Percentiles rank a stretch among this genome's conserved stretches.
phyloP scores from a whole-genome alignment of 2,797 vertebrate genomes.

The Brachymystax lenok region DNA sequence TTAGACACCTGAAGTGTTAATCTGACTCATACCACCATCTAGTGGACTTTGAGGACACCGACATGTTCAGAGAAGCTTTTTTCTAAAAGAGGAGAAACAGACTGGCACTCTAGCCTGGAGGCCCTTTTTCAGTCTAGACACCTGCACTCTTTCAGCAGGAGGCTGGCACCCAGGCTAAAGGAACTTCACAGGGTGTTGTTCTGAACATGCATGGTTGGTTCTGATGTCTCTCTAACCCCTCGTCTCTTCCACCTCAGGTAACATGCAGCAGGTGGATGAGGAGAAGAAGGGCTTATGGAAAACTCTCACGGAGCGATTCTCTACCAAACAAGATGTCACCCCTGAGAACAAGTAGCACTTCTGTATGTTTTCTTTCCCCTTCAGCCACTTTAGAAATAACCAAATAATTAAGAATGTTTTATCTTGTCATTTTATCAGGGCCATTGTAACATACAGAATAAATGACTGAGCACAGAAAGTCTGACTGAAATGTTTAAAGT shows the following conservation, averaged over 20 bases:
- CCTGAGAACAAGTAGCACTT: conserved; percentile 71
- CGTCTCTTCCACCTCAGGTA: conserved; percentile 69
- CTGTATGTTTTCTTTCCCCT: conserved; percentile 19
- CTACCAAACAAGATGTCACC: conserved; percentile 82
- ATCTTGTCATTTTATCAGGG: too few species aligned
- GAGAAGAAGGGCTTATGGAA: conserved; percentile 91
- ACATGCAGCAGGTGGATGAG: conserved; percentile 86
- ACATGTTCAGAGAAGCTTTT: background rate
- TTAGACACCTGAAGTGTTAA: too few species aligned
- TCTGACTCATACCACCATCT: background rate
- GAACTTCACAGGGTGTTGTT: background rate
- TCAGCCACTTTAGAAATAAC: conserved; percentile 62
- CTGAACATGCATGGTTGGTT: background rate
- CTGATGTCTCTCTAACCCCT: background rate
- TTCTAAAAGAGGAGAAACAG: background rate
- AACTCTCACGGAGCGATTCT: conserved; percentile 85
- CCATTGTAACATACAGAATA: too few species aligned
- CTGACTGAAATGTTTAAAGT: too few species aligned
- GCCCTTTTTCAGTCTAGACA: background rate
- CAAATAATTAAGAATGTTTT: too few species aligned
- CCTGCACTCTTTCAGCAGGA: background rate
- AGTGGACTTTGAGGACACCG: background rate
- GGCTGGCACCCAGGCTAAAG: background rate
- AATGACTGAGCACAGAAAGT: too few species aligned
- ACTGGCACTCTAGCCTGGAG: too few species aligned